Evolutionary conservation across 1,140 invertebrate genomes (phyloP), one percentile per base, ranked within the genome.

Genomic region (Kradibia gibbosae): DNA sequence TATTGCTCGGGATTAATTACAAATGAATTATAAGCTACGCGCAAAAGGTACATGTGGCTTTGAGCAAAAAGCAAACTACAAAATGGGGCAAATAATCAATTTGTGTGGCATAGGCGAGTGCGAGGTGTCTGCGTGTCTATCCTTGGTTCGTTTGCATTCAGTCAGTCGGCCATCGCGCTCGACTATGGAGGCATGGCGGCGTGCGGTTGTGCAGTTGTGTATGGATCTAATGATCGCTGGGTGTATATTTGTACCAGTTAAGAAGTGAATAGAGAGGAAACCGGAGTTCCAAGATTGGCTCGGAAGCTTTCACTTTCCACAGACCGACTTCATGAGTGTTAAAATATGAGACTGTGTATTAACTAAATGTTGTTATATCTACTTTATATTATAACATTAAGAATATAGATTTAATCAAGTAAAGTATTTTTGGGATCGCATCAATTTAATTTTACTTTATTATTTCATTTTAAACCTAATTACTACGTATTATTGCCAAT

Each of bases 161-260:
- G 28, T 28, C 34, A 42, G 57, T 77, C 80, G 89, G 90, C 90
- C 90, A 91, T 91, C 88, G 89, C 87, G 89, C 85, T 90, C 82
- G 3, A 28, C 83, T 82, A 84, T 86, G 83, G 86, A 88, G 89
- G 87, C 87, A 91, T 91, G 90, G 90, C 90, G 89, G 84, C 88
- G 86, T 36, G 60, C 25, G 28, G 20, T 72, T 50, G 25, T 42
- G 25, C n/a, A 22, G 20, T 20, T 71, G 62, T 74, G 45, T 31
- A 28, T 36, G 25, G 7, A 50, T 50, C 31, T 60, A 4, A 60
- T 60, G 10, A 10, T 17, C 25, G 53, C 10, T 3, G n/a, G 53
- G 17, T 57, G n/a, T 0, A 22, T n/a, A n/a, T 55, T n/a, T 55
- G 4, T n/a, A 3, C 25, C 53, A 11, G 22, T 55, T n/a, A 55